Evolutionary conservation across 2,888 invertebrate species (phyloP).

Genomic region (Nemotelus pantherinus): DNA sequence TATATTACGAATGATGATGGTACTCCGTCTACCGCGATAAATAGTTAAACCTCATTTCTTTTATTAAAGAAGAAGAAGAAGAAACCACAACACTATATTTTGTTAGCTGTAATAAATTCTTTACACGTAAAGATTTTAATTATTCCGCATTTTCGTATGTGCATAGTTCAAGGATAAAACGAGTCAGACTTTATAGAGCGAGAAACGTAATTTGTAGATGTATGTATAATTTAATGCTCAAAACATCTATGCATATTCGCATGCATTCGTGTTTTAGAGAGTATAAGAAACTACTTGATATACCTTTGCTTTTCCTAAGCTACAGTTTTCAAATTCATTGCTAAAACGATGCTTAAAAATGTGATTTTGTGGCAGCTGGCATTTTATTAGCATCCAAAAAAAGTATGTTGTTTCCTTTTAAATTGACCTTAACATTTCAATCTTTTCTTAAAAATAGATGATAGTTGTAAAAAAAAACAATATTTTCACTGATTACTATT

Average conservation of each 20-base stretch:
- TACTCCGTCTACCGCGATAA: constrained; percentile 4
- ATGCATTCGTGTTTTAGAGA: constrained; percentile 14
- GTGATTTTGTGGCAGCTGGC: background rate
- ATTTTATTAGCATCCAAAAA: background rate
- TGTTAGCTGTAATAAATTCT: constrained; percentile 43
- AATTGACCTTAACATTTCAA: background rate
- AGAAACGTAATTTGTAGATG: background rate
- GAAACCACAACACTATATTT: constrained; percentile 30
- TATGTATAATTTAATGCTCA: constrained; percentile 24
- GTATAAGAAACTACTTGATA: background rate
- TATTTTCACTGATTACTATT: background rate
- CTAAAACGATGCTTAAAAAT: too few species aligned
- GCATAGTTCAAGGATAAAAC: too few species aligned
- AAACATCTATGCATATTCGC: constrained; percentile 23
- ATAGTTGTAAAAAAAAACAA: too few species aligned
- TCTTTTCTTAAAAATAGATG: too few species aligned
- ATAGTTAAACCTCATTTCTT: constrained; percentile 18
- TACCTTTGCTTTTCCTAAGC: constrained; percentile 14
- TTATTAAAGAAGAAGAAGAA: constrained; percentile 14
- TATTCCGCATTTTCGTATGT: constrained; percentile 41
- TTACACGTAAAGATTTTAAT: constrained; percentile 38
- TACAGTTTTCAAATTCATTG: too few species aligned
- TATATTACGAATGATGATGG: too few species aligned
- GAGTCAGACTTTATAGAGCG: too few species aligned
- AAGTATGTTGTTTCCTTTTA: background rate